These are phyloP conservation scores for Dolichopus griseipennis DNA, from an alignment of 2,888 invertebrate genomes.

Conservation along the genomic window DNA sequence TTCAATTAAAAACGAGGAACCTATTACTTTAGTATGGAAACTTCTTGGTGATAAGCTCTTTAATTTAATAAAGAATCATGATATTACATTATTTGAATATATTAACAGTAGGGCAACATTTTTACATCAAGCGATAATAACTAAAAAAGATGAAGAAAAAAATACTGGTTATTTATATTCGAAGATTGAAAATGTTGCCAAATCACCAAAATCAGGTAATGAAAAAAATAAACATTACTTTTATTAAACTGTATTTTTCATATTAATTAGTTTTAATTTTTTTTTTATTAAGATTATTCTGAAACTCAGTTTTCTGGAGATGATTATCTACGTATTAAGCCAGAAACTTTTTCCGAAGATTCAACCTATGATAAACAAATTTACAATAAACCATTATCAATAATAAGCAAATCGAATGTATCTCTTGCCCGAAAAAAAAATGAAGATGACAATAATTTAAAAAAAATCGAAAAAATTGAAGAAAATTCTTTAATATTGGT, in stretches of 20 bases:
- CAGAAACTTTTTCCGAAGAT: neutral
- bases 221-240: too few relatives aligned
- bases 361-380: too few relatives aligned
- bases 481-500: too few relatives aligned
- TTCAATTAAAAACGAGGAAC: neutral
- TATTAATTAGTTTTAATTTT: neutral
- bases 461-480: too few relatives aligned
- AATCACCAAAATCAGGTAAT: neutral
- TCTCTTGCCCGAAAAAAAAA: too few relatives aligned
- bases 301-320: neutral
- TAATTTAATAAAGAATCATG: neutral
- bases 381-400: too few relatives aligned
- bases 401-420: too few relatives aligned
- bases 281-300: neutral
- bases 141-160: neutral
- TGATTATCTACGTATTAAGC: neutral
- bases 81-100: neutral
- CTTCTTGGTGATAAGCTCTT: neutral
- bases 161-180: neutral
- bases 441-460: too few relatives aligned
- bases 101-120: neutral
- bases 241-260: neutral
- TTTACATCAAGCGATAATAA: neutral
- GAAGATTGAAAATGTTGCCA: neutral
- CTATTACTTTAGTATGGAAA: neutral